Evolutionary conservation across 2,797 vertebrate species (phyloP).

Genomic region (Amphiprion clarkii): DNA sequence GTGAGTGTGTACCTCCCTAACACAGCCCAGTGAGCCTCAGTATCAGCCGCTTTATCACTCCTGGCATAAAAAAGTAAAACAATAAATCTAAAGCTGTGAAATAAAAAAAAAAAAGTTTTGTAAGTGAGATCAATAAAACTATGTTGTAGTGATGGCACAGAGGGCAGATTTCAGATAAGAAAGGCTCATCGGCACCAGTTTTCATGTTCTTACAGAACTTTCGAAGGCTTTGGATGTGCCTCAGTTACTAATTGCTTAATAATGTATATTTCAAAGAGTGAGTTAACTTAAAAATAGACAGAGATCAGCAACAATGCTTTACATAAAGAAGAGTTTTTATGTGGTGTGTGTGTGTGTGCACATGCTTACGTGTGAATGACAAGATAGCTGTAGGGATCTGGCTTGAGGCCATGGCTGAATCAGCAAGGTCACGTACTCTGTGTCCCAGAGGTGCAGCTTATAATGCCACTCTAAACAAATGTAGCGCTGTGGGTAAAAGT

Average conservation of each 20-base stretch:
- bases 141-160: background rate
- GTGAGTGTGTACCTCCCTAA: constrained; percentile 28
- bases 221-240: background rate
- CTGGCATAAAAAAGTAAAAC: constrained; percentile 26
- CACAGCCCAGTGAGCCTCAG: constrained; percentile 17
- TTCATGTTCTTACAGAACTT: background rate
- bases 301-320: background rate
- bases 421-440: constrained; percentile 59
- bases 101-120: constrained; percentile 26
- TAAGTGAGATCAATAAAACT: constrained; percentile 47
- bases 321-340: background rate
- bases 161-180: constrained; percentile 4
- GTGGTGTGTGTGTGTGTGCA: constrained; percentile 16
- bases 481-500: constrained; percentile 11
- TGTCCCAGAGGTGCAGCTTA: constrained; percentile 40
- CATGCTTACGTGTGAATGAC: constrained; percentile 4
- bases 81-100: constrained; percentile 32
- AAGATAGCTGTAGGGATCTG: constrained; percentile 52
- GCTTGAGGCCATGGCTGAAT: constrained; percentile 58
- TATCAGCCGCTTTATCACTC: constrained; percentile 39
- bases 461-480: constrained; percentile 40
- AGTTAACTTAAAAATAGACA: background rate
- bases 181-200: background rate
- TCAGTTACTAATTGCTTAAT: background rate
- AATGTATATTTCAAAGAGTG: background rate